Evolutionary conservation across 2,113 vertebrate genomes (phyloP), one percentile per base, ranked within the genome.

Genomic region (Salvelinus alpinus): DNA sequence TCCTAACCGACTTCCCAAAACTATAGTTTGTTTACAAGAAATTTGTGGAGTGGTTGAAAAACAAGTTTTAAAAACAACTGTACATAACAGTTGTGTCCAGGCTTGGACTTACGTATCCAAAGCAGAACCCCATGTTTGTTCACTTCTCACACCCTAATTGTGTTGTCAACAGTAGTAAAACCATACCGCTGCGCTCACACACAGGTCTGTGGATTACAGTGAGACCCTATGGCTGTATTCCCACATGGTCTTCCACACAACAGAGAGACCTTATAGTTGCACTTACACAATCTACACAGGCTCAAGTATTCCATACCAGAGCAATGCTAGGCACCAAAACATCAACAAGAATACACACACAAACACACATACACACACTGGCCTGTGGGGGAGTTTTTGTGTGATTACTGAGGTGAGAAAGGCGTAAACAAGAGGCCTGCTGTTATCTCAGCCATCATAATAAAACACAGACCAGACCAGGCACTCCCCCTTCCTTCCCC

Each of bases 331-430:
- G 59, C 70, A 74, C 29, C 67, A 31, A 60, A 69, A 65, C 72
- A 51, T 47, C 59, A 27, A 27, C 51, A 73, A 13, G 60, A 20
- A 29, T 16, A 67, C 54, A 67, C 64, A 70, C 59, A 71, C 68
- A 64, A 60, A 71, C 34, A 51, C 34, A 64, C 54, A 60, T 18
- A 22, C 20, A 22, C 59, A 60, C 59, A 62, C 59, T 9, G 13
- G n/a, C 59, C 20, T 62, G 8, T 57, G 6, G 54, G 54, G 54
- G 54, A 20, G 13, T 18, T 4, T 20, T 20, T 24, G n/a, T 81
- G 77, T 75, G 77, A 82, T 86, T 87, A 82, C 18, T 74, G 84
- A 90, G 85, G 91, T 85, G 91, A 90, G 85, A 92, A 87, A 83
- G 74, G 3, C 75, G 79, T 84, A 88, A 91, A 89, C 89, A 92